phyloP scores from a whole-genome alignment of 2,888 invertebrate species.

The Urechis unicinctus region DNA sequence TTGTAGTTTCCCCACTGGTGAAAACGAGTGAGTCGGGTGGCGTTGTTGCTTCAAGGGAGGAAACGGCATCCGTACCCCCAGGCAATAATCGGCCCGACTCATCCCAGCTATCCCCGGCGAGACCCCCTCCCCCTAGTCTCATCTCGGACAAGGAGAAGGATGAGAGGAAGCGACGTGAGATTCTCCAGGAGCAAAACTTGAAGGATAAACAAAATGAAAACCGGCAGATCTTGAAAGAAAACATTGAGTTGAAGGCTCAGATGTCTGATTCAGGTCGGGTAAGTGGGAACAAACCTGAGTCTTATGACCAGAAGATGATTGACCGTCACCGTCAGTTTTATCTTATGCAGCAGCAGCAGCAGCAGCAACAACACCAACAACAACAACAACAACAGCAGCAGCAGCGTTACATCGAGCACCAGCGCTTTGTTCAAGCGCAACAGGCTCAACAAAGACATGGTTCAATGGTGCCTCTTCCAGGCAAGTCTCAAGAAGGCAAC shows the following conservation, averaged over 20 bases:
- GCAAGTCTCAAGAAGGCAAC: too few species aligned
- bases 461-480: too few species aligned
- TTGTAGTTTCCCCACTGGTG: too few species aligned
- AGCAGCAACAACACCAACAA: not conserved
- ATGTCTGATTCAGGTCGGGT: constrained; percentile 31
- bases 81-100: too few species aligned
- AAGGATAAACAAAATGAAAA: constrained; percentile 49
- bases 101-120: too few species aligned
- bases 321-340: not conserved
- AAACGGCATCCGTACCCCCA: too few species aligned
- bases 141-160: constrained; percentile 12
- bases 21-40: too few species aligned
- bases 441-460: not conserved
- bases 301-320: not conserved
- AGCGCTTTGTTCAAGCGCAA: not conserved
- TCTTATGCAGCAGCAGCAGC: not conserved
- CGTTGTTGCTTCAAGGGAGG: too few species aligned
- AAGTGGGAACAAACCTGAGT: not conserved
- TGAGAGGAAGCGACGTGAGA: constrained; percentile 5
- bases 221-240: constrained; percentile 49
- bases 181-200: constrained; percentile 1
- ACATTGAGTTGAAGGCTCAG: constrained; percentile 48
- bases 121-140: constrained; percentile 11
- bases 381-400: not conserved
- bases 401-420: not conserved